Base-by-base conservation (phyloP, 2,797 vertebrate species). In the Kryptopterus vitreolus region DNA sequence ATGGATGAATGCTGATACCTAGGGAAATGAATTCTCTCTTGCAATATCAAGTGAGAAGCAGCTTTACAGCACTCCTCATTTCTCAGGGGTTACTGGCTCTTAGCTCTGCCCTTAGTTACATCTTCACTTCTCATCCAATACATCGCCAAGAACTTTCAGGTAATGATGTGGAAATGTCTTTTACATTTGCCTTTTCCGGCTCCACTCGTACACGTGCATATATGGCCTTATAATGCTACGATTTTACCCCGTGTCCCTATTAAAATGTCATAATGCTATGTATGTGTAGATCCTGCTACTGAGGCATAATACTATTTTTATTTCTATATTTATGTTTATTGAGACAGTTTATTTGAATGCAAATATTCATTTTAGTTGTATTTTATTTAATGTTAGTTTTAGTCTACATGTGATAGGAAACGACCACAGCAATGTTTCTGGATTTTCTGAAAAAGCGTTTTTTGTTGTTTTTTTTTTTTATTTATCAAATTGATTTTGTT, bases 51-150 rank as follows among this genome's bases (percentile, higher is more conserved):
- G 72, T 48, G 77, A 79, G 22, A 66, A 4, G 46, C 68, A 82
- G 82, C 83, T 86, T 87, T 68, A 83, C 85, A 78, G 63, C 52
- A 62, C 46, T 57, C 35, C n/a, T 24, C 38, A 66, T 26, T 43
- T 43, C 33, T 63, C 29, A 68, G 29, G 43, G 70, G 55, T 59
- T 24, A 57, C 46, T 76, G 65, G 55, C 50, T 76, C 53, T 50
- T 62, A 83, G 48, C 70, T 78, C 53, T 48, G n/a, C 59, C 58
- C 35, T 55, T 43, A 31, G 46, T 62, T 35, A 72, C 18, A 73
- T 29, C 38, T 78, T 62, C 72, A 77, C 79, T 35, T 72, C 78
- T 66, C 59, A 63, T 70, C 78, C 46, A 79, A 43, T 10, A 43
- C 38, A 43, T n/a, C 6, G 38, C 38, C 59, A 38, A 20, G 48